Evolutionary conservation across 1,140 invertebrate species (phyloP).

Genomic region (Drosophila littoralis): DNA sequence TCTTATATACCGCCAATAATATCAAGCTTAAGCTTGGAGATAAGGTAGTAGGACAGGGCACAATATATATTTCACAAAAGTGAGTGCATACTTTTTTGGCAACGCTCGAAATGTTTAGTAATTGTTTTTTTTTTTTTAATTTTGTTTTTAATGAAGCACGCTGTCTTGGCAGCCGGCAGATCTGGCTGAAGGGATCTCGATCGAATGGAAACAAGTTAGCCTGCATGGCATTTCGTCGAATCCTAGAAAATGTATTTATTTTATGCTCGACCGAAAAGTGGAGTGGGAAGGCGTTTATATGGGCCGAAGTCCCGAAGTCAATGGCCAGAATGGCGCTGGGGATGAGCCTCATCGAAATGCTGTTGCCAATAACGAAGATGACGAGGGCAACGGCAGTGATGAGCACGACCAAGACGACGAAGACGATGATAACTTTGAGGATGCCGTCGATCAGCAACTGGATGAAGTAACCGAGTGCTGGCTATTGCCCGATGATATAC

Average conservation of each 20-base stretch:
- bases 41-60: constrained; percentile 69
- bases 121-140: constrained; percentile 24
- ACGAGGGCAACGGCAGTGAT: constrained; percentile 67
- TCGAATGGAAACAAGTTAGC: constrained; percentile 78
- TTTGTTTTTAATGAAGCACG: constrained; percentile 42
- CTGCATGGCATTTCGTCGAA: constrained; percentile 75
- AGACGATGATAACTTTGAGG: constrained; percentile 69
- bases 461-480: constrained; percentile 79
- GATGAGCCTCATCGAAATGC: constrained; percentile 29
- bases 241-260: constrained; percentile 80
- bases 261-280: constrained; percentile 79
- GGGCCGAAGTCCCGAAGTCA: constrained; percentile 42
- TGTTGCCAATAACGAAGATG: constrained; percentile 47
- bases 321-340: constrained; percentile 55
- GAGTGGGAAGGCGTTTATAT: constrained; percentile 75
- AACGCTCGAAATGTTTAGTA: constrained; percentile 30
- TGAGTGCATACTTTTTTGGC: constrained; percentile 47
- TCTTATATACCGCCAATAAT: constrained; percentile 76
- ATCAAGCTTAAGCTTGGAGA: constrained; percentile 75
- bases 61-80: constrained; percentile 80
- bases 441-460: constrained; percentile 65
- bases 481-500: constrained; percentile 72
- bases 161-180: constrained; percentile 73
- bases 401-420: constrained; percentile 59
- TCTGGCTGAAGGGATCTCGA: constrained; percentile 69